Evolutionary conservation across 2,888 invertebrate genomes (phyloP), one percentile per base, ranked within the genome.

Genomic region (Chrysomela aeneicollis): DNA sequence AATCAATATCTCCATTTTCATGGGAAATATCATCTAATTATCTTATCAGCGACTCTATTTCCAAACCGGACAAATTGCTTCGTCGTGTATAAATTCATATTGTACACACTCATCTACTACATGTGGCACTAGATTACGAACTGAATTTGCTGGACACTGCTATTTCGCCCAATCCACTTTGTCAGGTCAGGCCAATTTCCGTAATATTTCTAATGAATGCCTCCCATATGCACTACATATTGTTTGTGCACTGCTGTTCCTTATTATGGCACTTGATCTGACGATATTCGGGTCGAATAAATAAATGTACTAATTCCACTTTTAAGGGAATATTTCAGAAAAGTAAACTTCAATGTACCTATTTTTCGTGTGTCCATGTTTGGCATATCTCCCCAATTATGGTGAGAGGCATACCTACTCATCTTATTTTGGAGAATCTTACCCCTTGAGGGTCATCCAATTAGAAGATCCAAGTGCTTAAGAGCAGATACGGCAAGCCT

Each of bases 191-290:
- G 18, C 62, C 57, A 62, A 62, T 62, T 61, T 62, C 62, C 51
- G 55, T 61, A 42, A 2, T 4, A 42, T 42, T 42, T 42, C 42
- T 42, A 42, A 42, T 42, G n/a, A 42, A n/a, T n/a, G 15, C 15
- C 46, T 62, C 57, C 59, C 50, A 62, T 58, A 66, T 63, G 65
- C 64, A 66, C 59, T 55, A 53, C 58, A 37, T 35, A 59, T 61
- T 59, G 55, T 70, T 70, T 67, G 26, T 26, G 6, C 6, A 67
- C 59, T 55, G 60, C 59, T 55, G 26, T 63, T 57, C 59, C 26
- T 37, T 10, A 54, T n/a, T n/a, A n/a, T n/a, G n/a, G n/a, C n/a
- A n/a, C n/a, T n/a, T n/a, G n/a, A n/a, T n/a, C n/a, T n/a, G 61
- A 59, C 37, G 12, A 57, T 46, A 67, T 64, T 67, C 53, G 54